Conservation (phyloP, 2,113 vertebrate genomes). For the Eonycteris spelaea region DNA sequence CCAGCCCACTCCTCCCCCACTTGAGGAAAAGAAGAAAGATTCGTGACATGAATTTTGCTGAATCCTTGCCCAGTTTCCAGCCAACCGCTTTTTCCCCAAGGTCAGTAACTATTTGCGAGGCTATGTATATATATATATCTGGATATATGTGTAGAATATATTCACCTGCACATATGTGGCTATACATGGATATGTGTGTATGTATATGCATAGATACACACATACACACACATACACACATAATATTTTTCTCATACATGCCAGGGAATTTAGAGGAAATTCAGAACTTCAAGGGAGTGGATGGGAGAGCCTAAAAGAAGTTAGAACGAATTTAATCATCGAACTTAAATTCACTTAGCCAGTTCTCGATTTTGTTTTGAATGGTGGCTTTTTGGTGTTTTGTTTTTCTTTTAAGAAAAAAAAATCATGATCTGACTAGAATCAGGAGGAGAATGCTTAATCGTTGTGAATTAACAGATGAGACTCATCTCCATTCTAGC, state of each 20-base stretch:
- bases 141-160: slow-evolving; percentile 72
- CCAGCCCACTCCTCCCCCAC: slow-evolving; percentile 1
- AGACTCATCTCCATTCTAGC: slow-evolving; percentile 87
- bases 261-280: slow-evolving; percentile 75
- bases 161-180: slow-evolving; percentile 71
- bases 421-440: slow-evolving; percentile 87
- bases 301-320: slow-evolving; percentile 66
- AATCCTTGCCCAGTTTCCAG: slow-evolving; percentile 48
- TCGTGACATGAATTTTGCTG: background rate
- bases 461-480: slow-evolving; percentile 85
- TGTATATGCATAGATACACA: slow-evolving; percentile 63
- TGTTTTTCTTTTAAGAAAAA: slow-evolving; percentile 71
- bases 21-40: slow-evolving; percentile 10
- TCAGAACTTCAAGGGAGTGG: slow-evolving; percentile 60
- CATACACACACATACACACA: slow-evolving; percentile 64
- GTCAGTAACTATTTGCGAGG: slow-evolving; percentile 71
- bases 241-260: slow-evolving; percentile 73
- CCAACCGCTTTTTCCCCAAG: slow-evolving; percentile 44
- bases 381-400: slow-evolving; percentile 68
- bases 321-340: slow-evolving; percentile 62
- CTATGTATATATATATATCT: slow-evolving; percentile 72
- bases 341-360: slow-evolving; percentile 72
- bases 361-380: slow-evolving; percentile 79
- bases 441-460: slow-evolving; percentile 87
- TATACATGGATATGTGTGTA: slow-evolving; percentile 69